phyloP scores from a whole-genome alignment of 2,888 invertebrate genomes.

The Timema cristinae region DNA sequence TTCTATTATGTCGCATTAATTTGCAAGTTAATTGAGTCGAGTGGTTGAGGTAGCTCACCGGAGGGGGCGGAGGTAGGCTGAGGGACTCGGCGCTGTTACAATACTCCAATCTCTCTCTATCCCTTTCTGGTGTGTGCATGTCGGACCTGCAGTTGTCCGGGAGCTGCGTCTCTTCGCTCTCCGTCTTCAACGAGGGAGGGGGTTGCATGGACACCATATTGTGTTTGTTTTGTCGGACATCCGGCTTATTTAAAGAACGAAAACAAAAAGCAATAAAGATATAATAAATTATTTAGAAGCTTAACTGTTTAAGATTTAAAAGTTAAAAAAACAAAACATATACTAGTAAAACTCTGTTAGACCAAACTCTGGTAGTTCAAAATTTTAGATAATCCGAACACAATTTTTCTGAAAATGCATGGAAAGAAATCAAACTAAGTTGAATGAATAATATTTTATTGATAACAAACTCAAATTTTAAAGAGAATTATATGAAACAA shows the following conservation, averaged over 20 bases:
- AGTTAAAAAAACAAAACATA: no score
- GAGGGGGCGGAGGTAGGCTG: conserved; percentile 35
- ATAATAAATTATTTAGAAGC: neutral
- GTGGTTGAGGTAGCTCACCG: conserved; percentile 32
- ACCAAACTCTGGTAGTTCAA: no score
- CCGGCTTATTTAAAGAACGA: no score
- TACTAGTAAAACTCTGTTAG: no score
- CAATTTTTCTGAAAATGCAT: no score
- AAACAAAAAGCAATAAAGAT: no score
- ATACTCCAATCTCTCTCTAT: conserved; percentile 31
- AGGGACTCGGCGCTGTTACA: conserved; percentile 35
- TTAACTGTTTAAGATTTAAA: neutral
- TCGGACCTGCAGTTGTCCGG: conserved; percentile 24
- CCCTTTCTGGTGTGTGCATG: conserved; percentile 28
- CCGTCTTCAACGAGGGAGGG: conserved; percentile 27
- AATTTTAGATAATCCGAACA: no score
- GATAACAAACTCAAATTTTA: no score
- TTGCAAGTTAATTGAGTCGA: neutral
- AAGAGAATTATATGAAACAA: no score
- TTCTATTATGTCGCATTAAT: no score
- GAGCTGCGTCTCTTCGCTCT: conserved; percentile 27
- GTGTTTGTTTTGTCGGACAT: neutral
- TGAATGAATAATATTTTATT: no score
- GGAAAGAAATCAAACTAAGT: no score
- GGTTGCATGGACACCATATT: conserved; percentile 13